Base-by-base conservation (phyloP, 2,113 vertebrate species). In the Tyrannus savana region DNA sequence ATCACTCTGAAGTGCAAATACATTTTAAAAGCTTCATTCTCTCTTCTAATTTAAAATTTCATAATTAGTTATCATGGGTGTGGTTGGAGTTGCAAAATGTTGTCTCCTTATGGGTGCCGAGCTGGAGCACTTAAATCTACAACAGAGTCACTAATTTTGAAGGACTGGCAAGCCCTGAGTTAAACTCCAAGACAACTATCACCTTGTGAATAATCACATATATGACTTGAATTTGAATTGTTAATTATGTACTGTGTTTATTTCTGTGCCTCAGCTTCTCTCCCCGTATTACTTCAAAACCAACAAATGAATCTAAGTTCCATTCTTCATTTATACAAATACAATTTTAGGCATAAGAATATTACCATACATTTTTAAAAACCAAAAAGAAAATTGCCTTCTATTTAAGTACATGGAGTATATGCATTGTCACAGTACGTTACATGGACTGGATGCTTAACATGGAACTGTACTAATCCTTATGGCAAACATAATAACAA, bases 341-440 rank as follows among this genome's bases (percentile, higher is more conserved):
- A 23, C 10, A 41, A 31, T 79, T 75, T 81, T 66, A 72, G 44
- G 77, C 58, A 66, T 35, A 44, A 59, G 24, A 82, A 83, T 56
- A 74, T n/a, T 46, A 28, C 25, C 31, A 35, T 30, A 25, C n/a
- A 37, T 77, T 96, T 87, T 88, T 89, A 82, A 67, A 85, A 67
- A 47, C 67, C 71, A 77, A 50, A 44, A 85, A 84, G 68, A 90
- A 94, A 94, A 93, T 25, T 79, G 44, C 69, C 23, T 96, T 97
- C 96, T 97, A 90, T 97, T 97, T 97, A 89, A 84, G 80, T 91
- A 84, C 47, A 68, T 69, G 23, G 84, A 71, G 87, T 94, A 87
- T 97, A 97, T 97, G 97, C 96, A 97, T 97, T 97, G 97, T 97
- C 96, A 93, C 89, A 97, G 91, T 90, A 86, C 90, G 90, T 95